Conservation (phyloP, 2,888 invertebrate genomes). For the Diarsia mendica region DNA sequence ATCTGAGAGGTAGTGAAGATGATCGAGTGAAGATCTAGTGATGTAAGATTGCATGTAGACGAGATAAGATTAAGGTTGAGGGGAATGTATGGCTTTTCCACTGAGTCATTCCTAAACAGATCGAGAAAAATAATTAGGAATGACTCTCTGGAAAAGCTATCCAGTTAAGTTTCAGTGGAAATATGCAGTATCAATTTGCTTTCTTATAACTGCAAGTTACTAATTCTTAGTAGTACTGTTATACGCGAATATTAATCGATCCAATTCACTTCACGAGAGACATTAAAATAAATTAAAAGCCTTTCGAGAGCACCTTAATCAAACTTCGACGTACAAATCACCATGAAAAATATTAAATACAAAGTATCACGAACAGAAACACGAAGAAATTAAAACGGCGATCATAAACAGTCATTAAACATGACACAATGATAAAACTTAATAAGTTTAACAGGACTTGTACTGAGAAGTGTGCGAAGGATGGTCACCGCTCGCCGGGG, state of each 20-base stretch:
- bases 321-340: conserved; percentile 51
- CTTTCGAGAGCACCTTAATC: conserved; percentile 48
- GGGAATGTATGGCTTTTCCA: too few relatives aligned
- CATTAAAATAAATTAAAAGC: conserved; percentile 57
- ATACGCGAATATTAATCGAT: conserved; percentile 34
- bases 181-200: neutral
- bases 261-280: conserved; percentile 39
- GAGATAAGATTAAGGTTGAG: too few relatives aligned
- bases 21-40: too few relatives aligned
- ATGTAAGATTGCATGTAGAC: too few relatives aligned
- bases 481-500: conserved; percentile 84
- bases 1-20: too few relatives aligned
- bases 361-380: conserved; percentile 55
- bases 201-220: conserved; percentile 5
- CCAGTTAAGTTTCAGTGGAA: neutral
- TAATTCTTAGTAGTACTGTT: conserved; percentile 18
- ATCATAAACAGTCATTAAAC: conserved; percentile 74
- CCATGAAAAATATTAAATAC: conserved; percentile 61
- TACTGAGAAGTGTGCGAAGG: conserved; percentile 65
- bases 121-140: neutral
- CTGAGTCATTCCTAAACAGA: too few relatives aligned
- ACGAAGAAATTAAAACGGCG: conserved; percentile 62
- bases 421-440: conserved; percentile 78
- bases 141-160: neutral
- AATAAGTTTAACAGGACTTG: conserved; percentile 69